phyloP scores from a whole-genome alignment of 2,888 invertebrate genomes.

The Pachymerium ferrugineum region DNA sequence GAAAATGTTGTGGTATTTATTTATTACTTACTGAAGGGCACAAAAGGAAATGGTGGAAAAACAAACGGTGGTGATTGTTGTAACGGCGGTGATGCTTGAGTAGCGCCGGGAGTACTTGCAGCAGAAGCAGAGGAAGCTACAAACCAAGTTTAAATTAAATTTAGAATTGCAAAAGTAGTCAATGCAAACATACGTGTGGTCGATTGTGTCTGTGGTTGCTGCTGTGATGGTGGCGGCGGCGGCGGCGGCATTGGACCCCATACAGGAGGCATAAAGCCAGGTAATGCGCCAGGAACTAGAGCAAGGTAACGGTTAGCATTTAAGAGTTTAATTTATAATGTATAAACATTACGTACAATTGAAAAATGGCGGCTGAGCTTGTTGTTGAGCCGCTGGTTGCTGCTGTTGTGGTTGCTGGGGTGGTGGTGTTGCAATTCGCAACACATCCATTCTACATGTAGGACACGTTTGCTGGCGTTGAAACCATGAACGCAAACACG shows the following conservation, averaged over 20 bases:
- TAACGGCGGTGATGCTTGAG: conserved; percentile 35
- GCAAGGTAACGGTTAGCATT: not conserved
- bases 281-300: conserved; percentile 20
- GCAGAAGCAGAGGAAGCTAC: not conserved
- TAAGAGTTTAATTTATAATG: not conserved
- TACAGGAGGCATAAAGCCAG: conserved; percentile 22
- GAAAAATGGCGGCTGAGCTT: not conserved
- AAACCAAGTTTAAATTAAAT: not conserved
- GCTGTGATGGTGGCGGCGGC: conserved; percentile 30
- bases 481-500: conserved; percentile 97
- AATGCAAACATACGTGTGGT: not conserved
- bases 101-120: conserved; percentile 28
- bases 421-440: conserved; percentile 49
- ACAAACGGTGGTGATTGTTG: conserved; percentile 53
- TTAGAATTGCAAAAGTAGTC: not conserved
- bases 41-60: conserved; percentile 53
- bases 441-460: conserved; percentile 88
- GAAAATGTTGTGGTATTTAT: not conserved
- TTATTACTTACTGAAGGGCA: conserved; percentile 48
- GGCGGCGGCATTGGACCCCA: conserved; percentile 22
- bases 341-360: not conserved
- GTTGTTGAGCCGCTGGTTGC: conserved; percentile 29
- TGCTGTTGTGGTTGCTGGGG: conserved; percentile 48
- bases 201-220: not conserved
- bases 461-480: conserved; percentile 99